phyloP scores from a whole-genome alignment of 2,888 invertebrate species.

The Pheosia gnoma region DNA sequence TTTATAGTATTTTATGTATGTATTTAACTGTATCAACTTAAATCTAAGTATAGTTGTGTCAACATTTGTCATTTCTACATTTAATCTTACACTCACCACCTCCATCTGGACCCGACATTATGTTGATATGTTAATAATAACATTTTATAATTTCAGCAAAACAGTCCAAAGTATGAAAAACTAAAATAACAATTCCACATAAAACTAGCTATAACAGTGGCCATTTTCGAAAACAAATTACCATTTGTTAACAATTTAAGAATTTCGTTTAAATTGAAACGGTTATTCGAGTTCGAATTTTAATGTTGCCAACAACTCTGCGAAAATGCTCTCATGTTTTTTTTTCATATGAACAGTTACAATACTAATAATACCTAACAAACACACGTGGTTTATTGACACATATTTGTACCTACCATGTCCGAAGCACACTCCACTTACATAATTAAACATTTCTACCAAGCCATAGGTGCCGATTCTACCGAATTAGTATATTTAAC shows the following conservation, averaged over 20 bases:
- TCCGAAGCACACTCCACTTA: neutral
- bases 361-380: neutral
- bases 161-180: neutral
- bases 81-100: constrained; percentile 28
- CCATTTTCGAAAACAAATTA: constrained; percentile 29
- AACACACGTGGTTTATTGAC: neutral
- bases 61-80: constrained; percentile 17
- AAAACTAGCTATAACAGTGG: constrained; percentile 46
- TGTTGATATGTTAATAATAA: constrained; percentile 41
- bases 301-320: constrained; percentile 47
- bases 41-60: neutral
- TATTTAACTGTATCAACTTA: neutral
- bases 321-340: constrained; percentile 16
- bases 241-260: constrained; percentile 19
- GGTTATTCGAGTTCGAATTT: constrained; percentile 28
- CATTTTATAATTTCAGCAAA: neutral
- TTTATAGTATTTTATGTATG: neutral
- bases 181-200: constrained; percentile 42
- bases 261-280: constrained; percentile 21
- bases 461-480: constrained; percentile 1
- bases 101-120: constrained; percentile 37
- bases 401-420: too few species aligned
- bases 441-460: neutral
- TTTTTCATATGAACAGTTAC: neutral
- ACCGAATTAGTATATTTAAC: constrained; percentile 8